A percentile compares a stretch with the other conserved stretches of the same genome.
phyloP scores from a whole-genome alignment of 2,113 vertebrate genomes.

The Danio rerio region DNA sequence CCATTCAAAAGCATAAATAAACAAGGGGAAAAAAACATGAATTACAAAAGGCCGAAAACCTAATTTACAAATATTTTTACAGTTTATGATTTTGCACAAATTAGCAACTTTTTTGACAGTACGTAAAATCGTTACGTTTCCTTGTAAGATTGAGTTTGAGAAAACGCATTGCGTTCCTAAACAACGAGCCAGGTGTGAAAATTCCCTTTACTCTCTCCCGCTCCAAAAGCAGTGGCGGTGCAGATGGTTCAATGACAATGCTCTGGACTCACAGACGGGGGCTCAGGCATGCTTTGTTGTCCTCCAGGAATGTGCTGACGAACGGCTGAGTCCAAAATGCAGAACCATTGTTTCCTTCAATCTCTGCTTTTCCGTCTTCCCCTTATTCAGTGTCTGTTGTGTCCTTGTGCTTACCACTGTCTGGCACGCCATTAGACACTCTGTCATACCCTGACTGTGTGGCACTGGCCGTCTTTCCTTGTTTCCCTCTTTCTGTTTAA shows the following conservation, averaged over 20 bases:
- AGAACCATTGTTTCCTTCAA: conserved; percentile 53
- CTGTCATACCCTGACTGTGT: not conserved
- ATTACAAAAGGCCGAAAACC: too few relatives aligned
- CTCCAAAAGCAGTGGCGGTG: conserved; percentile 2
- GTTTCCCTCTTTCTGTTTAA: conserved; percentile 10
- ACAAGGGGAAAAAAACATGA: too few relatives aligned
- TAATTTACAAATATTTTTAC: too few relatives aligned
- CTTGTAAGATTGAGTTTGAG: too few relatives aligned
- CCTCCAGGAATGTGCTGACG: conserved; percentile 79
- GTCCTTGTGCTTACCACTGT: conserved; percentile 32
- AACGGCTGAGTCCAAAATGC: conserved; percentile 65
- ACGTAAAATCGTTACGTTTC: too few relatives aligned
- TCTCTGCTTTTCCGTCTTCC: not conserved
- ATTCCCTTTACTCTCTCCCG: not conserved
- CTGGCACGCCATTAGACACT: conserved; percentile 24
- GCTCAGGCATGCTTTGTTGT: conserved; percentile 75
- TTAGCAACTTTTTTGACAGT: too few relatives aligned
- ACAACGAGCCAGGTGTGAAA: too few relatives aligned
- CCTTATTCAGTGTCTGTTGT: not conserved
- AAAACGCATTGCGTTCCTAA: too few relatives aligned
- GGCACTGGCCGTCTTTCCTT: not conserved
- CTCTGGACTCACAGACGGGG: conserved; percentile 62
- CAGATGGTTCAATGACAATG: conserved; percentile 71
- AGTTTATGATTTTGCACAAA: too few relatives aligned
- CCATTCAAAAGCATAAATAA: too few relatives aligned